phyloP scores from a whole-genome alignment of 2,797 vertebrate species.

The Zenarchopterus dispar region DNA sequence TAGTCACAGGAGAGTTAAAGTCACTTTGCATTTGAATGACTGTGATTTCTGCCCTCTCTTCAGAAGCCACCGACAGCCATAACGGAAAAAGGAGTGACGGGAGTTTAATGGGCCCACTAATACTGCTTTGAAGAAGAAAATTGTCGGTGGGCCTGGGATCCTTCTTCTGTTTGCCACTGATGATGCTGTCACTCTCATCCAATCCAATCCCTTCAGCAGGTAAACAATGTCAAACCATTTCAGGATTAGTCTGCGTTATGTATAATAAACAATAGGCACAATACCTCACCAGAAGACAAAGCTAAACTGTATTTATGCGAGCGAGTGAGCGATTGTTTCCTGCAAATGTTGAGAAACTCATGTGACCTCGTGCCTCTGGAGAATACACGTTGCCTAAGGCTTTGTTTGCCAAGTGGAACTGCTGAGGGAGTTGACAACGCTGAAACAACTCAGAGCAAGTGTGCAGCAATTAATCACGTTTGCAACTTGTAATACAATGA shows the following conservation, averaged over 20 bases:
- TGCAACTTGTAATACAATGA: no score
- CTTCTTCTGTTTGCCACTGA: constrained; percentile 49
- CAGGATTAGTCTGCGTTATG: constrained; percentile 43
- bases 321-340: constrained; percentile 57
- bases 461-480: no score
- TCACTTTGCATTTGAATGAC: constrained; percentile 84
- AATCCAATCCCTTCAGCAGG: constrained; percentile 48
- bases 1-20: constrained; percentile 76
- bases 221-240: constrained; percentile 68
- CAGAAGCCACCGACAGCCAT: constrained; percentile 66
- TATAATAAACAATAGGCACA: constrained; percentile 30
- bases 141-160: constrained; percentile 69
- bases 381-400: constrained; percentile 52
- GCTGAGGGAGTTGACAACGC: constrained; percentile 44
- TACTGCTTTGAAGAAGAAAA: constrained; percentile 77
- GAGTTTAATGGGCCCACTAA: constrained; percentile 84
- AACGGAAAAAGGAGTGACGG: constrained; percentile 72
- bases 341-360: constrained; percentile 44
- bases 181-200: constrained; percentile 69
- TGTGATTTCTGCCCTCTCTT: constrained; percentile 71
- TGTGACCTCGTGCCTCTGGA: constrained; percentile 59
- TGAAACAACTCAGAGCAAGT: constrained; percentile 36
- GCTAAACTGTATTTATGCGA: constrained; percentile 57
- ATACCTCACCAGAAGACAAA: constrained; percentile 38
- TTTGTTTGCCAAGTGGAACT: constrained; percentile 32